Percentiles rank a stretch among this genome's conserved stretches.
phyloP scores from a whole-genome alignment of 1,140 invertebrate genomes.

The Sarcophaga peregrina region DNA sequence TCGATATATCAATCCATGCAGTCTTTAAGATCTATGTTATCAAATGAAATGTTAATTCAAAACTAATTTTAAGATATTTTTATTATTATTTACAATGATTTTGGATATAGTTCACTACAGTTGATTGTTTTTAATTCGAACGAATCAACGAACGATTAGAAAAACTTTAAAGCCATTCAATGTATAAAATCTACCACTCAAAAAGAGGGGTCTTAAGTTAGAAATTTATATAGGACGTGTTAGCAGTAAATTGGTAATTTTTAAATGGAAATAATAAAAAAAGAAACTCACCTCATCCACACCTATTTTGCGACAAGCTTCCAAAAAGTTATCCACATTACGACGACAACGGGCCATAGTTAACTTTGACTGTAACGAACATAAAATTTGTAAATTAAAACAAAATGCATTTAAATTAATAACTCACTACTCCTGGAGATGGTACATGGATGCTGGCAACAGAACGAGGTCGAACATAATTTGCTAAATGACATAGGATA shows the following conservation, averaged over 20 bases:
- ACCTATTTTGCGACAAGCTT: constrained; percentile 92
- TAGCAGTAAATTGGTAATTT: constrained; percentile 1
- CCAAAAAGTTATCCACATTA: constrained; percentile 95
- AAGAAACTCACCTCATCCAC: constrained; percentile 87
- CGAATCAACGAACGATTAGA: not conserved
- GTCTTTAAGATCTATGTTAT: no score
- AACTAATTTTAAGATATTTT: no score
- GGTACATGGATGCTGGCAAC: constrained; percentile 95
- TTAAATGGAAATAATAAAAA: not conserved
- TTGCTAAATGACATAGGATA: constrained; percentile 92
- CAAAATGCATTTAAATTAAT: constrained; percentile 19
- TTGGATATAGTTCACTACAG: no score
- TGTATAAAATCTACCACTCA: constrained; percentile 6
- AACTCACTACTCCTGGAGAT: constrained; percentile 89
- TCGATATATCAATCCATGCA: no score
- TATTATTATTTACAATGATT: no score
- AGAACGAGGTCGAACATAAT: constrained; percentile 88
- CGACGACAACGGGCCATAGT: constrained; percentile 92
- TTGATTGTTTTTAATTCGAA: not conserved
- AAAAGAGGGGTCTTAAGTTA: not conserved
- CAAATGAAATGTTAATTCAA: no score
- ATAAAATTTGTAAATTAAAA: constrained; percentile 22
- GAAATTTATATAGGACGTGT: constrained; percentile 23
- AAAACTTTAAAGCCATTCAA: constrained; percentile 39
- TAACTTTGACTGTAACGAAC: constrained; percentile 82